Conservation (phyloP, 2,113 vertebrate genomes). For the Anarrhichthys ocellatus region DNA sequence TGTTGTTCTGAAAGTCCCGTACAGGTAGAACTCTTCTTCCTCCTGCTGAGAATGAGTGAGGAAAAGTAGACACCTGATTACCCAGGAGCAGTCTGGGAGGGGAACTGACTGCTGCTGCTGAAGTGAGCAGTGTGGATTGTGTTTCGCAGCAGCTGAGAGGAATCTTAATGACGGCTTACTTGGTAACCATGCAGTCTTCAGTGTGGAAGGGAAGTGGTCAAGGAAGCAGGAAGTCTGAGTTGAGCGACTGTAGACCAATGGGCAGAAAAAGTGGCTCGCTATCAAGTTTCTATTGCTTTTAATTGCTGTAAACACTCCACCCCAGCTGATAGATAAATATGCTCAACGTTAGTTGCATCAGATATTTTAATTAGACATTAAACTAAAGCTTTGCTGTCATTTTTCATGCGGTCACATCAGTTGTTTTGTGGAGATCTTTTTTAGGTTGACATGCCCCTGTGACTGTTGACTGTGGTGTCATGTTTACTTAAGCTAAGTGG, state of each 20-base stretch:
- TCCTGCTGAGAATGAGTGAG: constrained; percentile 45
- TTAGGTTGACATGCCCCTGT: constrained; percentile 8
- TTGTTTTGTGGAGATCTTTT: constrained; percentile 5
- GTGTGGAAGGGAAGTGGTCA: constrained; percentile 21
- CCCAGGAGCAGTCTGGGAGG: constrained; percentile 35
- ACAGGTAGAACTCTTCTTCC: constrained; percentile 46
- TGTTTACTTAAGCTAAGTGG: constrained; percentile 57
- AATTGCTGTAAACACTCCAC: constrained; percentile 25
- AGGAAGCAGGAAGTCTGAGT: constrained; percentile 31
- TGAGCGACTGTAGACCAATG: background rate
- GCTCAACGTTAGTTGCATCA: background rate
- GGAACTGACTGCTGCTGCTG: constrained; percentile 41
- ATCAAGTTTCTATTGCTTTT: constrained; percentile 3
- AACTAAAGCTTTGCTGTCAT: background rate
- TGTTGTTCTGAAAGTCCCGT: constrained; percentile 49
- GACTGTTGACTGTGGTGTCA: constrained; percentile 39
- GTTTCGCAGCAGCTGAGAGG: constrained; percentile 65
- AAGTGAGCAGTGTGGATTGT: constrained; percentile 54
- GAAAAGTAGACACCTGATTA: constrained; percentile 48
- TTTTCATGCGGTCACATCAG: background rate
- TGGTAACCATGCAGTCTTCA: constrained; percentile 51
- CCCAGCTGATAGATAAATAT: constrained; percentile 18
- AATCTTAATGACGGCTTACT: constrained; percentile 67
- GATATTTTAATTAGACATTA: constrained; percentile 22
- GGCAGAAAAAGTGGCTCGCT: background rate